Base-by-base conservation (phyloP, 2,888 invertebrate genomes). In the Lathronympha strigana region DNA sequence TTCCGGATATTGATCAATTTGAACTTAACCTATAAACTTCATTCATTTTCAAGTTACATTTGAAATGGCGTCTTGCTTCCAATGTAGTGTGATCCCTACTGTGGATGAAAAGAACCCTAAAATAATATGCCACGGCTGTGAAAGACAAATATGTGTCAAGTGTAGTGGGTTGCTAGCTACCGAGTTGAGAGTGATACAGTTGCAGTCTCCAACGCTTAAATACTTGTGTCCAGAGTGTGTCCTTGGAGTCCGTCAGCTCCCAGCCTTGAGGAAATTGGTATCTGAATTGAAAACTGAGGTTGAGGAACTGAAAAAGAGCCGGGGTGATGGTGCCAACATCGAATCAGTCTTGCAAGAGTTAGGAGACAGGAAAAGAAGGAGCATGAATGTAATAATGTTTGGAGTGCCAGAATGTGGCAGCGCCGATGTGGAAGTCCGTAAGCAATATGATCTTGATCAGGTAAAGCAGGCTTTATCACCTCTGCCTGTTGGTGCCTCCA, bases 141-240 rank as follows among this genome's bases (percentile, higher is more conserved):
- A 36, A 36, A 36, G 36, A 36, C 36, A 36, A 36, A 36, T 36
- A 36, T 36, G 36, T n/a, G 36, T 36, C 13, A 36, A 13, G 36
- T 36, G 36, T 36, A 36, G 36, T 36, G 36, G 36, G 36, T 36
- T 36, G 36, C 36, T 36, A 36, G 36, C 36, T 36, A 13, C 36
- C n/a, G 36, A 36, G 36, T 36, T 36, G 36, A 36, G 36, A 36
- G 36, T 36, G 1, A 36, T 13, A 36, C 36, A 36, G 36, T 13
- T 36, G 36, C 36, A 36, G 36, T 36, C 36, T 36, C 36, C 36
- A 2, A 36, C 36, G 2, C 36, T n/a, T n/a, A n/a, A n/a, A n/a
- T n/a, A n/a, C 36, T 36, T 36, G 36, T 36, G 36, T 9, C 36
- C 13, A 1, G 36, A 36, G 2, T 36, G 36, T 36, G 36, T 36